Base-by-base conservation (phyloP, 1,140 invertebrate genomes). In the Drosophila fuyamai region DNA sequence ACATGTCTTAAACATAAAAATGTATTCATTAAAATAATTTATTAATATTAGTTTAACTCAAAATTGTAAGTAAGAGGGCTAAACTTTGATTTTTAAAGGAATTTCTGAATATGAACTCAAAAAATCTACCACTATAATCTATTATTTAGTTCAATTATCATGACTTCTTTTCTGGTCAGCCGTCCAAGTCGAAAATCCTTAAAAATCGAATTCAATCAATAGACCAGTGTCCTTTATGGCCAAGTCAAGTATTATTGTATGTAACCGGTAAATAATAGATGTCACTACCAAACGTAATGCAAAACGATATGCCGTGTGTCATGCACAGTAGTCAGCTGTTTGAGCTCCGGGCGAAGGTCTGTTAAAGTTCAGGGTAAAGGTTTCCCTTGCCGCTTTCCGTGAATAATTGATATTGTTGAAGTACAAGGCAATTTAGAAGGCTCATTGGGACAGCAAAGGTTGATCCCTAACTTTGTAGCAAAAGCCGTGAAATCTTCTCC, bases 381-480 rank as follows among this genome's bases (percentile, higher is more conserved):
- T 83, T 72, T 66, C 18, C n/a, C 41, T 47, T 27, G 44, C 66
- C 18, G 43, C 36, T 56, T 43, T 75, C 61, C 63, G 63, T 88
- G 72, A 83, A 88, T 88, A 88, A 88, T 88, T 88, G 84, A 88
- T 89, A 74, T 72, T 67, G 55, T 89, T 84, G 54, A 61, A 83
- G 43, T 70, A 41, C 67, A 71, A 71, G 67, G 67, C 43, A 36
- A 56, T 70, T 70, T 40, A 8, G 10, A 9, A 18, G 51, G 14
- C 66, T 32, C 32, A 23, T 1, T 50, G 65, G 51, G 68, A 62
- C 60, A 48, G 60, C 23, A 40, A 29, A 47, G 55, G 32, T 48
- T 66, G 14, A 47, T 47, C 43, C 43, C 35, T n/a, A 14, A 51
- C n/a, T 8, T 35, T 51, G n/a, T 13, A 23, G 32, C 41, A 23